These are phyloP conservation scores for Arrhamphus sclerolepis DNA, from an alignment of 2,797 vertebrate genomes.

Conservation along the genomic window DNA sequence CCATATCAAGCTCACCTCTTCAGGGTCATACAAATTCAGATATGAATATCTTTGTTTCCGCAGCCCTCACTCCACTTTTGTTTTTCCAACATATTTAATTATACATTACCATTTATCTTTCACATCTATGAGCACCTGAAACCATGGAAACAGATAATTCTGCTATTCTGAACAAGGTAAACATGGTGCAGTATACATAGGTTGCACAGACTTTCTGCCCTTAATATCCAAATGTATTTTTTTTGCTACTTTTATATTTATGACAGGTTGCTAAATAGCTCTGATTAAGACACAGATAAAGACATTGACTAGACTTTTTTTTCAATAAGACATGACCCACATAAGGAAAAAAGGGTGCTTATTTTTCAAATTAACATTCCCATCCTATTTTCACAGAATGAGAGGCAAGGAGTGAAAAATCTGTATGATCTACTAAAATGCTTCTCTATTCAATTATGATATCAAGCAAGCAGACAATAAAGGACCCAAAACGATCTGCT, in stretches of 20 bases:
- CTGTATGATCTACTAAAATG: slow-evolving; percentile 57
- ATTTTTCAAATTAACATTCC: background rate
- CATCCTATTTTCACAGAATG: background rate
- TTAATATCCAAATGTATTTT: background rate
- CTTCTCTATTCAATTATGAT: slow-evolving; percentile 63
- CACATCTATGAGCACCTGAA: slow-evolving; percentile 8
- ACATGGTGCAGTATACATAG: background rate
- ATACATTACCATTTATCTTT: slow-evolving; percentile 7
- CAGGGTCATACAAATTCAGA: slow-evolving; percentile 17
- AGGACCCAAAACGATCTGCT: slow-evolving; percentile 17
- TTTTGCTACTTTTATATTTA: background rate
- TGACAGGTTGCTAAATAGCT: background rate
- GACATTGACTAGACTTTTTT: background rate
- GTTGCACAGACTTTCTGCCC: background rate
- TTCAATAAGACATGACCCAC: background rate
- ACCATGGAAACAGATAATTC: slow-evolving; percentile 11
- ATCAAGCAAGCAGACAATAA: slow-evolving; percentile 43
- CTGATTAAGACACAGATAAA: too few relatives aligned
- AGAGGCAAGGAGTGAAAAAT: slow-evolving; percentile 40
- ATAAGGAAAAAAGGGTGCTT: background rate
- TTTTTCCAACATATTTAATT: slow-evolving; percentile 15
- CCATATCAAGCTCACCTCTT: slow-evolving; percentile 9
- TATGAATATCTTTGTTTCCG: slow-evolving; percentile 11
- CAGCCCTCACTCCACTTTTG: too few relatives aligned
- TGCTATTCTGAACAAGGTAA: slow-evolving; percentile 8